A percentile compares a stretch with the other conserved stretches of the same genome.
Evolutionary conservation across 2,888 invertebrate species (phyloP).

Genomic region (Luperina testacea): DNA sequence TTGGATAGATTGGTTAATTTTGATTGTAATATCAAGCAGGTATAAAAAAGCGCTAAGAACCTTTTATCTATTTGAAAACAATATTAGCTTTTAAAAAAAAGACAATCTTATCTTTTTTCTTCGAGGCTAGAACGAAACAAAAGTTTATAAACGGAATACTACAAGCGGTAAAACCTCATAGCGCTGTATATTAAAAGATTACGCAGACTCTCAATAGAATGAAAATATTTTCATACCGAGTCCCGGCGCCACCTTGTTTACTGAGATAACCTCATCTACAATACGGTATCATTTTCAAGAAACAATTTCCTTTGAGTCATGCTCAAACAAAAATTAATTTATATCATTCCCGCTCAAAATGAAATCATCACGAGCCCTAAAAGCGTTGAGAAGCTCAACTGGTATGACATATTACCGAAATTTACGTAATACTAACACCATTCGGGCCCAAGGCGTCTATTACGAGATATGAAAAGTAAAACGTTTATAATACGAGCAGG

Average conservation of each 20-base stretch:
- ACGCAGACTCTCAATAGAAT: conserved; percentile 71
- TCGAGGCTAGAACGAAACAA: conserved; percentile 26
- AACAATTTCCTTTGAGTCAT: conserved; percentile 80
- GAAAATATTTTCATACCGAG: conserved; percentile 74
- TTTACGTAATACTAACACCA: conserved; percentile 85
- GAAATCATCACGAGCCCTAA: conserved; percentile 79
- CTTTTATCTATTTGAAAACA: not conserved
- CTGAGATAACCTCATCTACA: conserved; percentile 75
- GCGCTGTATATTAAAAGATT: conserved; percentile 73
- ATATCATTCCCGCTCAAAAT: conserved; percentile 76
- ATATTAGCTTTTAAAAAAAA: conserved; percentile 2
- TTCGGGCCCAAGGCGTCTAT: conserved; percentile 81
- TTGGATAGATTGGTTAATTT: not conserved
- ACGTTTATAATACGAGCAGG: conserved; percentile 86
- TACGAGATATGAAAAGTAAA: conserved; percentile 88
- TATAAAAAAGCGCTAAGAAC: not conserved
- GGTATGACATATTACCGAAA: conserved; percentile 84
- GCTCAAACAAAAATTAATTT: conserved; percentile 82
- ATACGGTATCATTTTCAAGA: conserved; percentile 78
- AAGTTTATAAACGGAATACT: conserved; percentile 54
- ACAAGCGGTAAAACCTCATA: conserved; percentile 52
- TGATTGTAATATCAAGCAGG: not conserved
- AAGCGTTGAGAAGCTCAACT: conserved; percentile 69
- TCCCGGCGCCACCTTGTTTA: conserved; percentile 70
- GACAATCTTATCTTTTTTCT: conserved; percentile 5